Percentiles rank a stretch among this genome's conserved stretches.
phyloP scores from a whole-genome alignment of 2,797 vertebrate species.

The Schizopygopsis pylzovi region DNA sequence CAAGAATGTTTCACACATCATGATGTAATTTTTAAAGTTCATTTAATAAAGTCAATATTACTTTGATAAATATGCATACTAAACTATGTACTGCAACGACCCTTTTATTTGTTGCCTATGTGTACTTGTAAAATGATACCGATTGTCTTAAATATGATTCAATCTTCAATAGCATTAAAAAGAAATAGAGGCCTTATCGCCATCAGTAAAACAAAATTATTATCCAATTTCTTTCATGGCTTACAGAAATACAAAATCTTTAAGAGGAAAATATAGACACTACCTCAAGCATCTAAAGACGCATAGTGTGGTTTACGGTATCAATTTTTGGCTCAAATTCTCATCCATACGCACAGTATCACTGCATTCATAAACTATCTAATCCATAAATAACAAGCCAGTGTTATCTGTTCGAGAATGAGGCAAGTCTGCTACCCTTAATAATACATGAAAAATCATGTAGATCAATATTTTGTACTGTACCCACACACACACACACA shows the following conservation, averaged over 20 bases:
- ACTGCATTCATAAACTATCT: constrained; percentile 32
- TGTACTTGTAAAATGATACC: background rate
- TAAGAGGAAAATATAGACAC: constrained; percentile 5
- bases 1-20: background rate
- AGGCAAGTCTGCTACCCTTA: constrained; percentile 27
- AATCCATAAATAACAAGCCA: constrained; percentile 46
- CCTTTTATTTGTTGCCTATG: background rate
- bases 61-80: background rate
- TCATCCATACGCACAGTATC: constrained; percentile 34
- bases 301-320: constrained; percentile 34
- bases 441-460: constrained; percentile 54
- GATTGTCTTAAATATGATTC: background rate
- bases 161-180: background rate
- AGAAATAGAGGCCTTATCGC: background rate
- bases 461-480: constrained; percentile 54
- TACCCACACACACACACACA: background rate
- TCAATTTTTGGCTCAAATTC: constrained; percentile 48
- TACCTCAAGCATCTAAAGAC: constrained; percentile 30
- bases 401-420: constrained; percentile 36
- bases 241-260: background rate
- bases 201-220: background rate
- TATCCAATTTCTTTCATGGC: background rate
- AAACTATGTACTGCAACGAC: background rate
- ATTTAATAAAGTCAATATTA: background rate
- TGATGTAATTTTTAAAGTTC: background rate